Conservation (phyloP, 1,140 invertebrate species). For the Bombus vancouverensis region DNA sequence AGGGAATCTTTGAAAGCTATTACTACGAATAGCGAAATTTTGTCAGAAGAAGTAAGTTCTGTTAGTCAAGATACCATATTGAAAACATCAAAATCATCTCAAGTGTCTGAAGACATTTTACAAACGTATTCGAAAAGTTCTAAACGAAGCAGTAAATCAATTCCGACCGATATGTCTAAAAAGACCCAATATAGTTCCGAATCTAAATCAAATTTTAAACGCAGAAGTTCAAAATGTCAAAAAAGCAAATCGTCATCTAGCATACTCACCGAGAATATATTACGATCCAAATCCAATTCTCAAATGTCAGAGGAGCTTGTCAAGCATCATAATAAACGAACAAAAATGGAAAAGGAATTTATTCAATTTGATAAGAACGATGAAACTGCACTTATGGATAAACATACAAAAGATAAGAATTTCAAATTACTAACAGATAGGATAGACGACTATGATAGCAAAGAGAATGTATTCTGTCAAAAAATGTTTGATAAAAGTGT, state of each 20-base stretch:
- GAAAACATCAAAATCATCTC: slow-evolving; percentile 63
- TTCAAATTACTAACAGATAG: slow-evolving; percentile 73
- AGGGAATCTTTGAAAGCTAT: slow-evolving; percentile 42
- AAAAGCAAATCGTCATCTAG: slow-evolving; percentile 71
- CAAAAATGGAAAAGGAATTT: slow-evolving; percentile 71
- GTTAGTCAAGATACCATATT: slow-evolving; percentile 53
- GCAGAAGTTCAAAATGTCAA: slow-evolving; percentile 74
- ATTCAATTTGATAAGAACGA: slow-evolving; percentile 68
- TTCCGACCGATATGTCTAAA: slow-evolving; percentile 64
- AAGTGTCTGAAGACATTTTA: slow-evolving; percentile 62
- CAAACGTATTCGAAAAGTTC: slow-evolving; percentile 54
- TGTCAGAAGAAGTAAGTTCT: slow-evolving; percentile 52
- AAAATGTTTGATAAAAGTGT: slow-evolving; percentile 47
- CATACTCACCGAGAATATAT: slow-evolving; percentile 68
- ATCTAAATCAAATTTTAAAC: slow-evolving; percentile 71
- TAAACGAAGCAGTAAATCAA: slow-evolving; percentile 66
- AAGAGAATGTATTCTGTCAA: slow-evolving; percentile 57
- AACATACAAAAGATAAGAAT: slow-evolving; percentile 76
- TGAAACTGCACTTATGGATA: slow-evolving; percentile 71
- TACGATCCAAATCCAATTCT: slow-evolving; percentile 64
- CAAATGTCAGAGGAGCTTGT: slow-evolving; percentile 67
- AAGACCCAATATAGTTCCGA: slow-evolving; percentile 69
- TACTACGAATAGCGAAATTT: slow-evolving; percentile 38
- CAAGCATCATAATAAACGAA: slow-evolving; percentile 72
- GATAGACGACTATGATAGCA: slow-evolving; percentile 70